Conservation (phyloP, 2,888 invertebrate genomes). For the Luperina nickerlii region DNA sequence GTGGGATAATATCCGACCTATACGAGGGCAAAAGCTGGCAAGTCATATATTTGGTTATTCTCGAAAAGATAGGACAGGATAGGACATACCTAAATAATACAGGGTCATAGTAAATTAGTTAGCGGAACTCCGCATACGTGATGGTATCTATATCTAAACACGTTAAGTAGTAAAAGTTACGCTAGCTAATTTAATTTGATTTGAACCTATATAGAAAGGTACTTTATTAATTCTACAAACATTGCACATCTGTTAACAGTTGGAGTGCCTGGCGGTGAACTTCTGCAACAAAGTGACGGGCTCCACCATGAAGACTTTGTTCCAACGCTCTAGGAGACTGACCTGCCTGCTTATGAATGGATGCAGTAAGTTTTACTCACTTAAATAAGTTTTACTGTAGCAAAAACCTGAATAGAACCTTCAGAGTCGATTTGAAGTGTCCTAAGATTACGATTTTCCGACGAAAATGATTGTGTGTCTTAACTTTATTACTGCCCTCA, state of each 20-base stretch:
- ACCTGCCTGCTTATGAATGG: conserved; percentile 98
- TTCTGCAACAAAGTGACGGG: conserved; percentile 99
- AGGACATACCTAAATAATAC: no score
- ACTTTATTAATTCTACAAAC: not conserved
- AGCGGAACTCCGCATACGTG: no score
- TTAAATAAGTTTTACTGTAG: no score
- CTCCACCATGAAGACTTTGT: conserved; percentile 97
- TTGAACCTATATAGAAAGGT: not conserved
- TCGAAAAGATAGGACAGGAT: no score
- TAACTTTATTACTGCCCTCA: no score
- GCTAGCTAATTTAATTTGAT: not conserved
- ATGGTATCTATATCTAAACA: not conserved
- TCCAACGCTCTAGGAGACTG: conserved; percentile 97
- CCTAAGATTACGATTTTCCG: not conserved
- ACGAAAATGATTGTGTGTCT: not conserved
- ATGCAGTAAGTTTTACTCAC: conserved; percentile 93
- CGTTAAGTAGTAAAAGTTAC: not conserved
- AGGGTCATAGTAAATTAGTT: no score
- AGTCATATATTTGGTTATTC: no score
- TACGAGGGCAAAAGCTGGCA: no score
- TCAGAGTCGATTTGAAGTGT: not conserved
- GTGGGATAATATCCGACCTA: no score
- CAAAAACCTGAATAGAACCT: not conserved
- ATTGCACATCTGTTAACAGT: conserved; percentile 85
- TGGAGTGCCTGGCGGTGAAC: conserved; percentile 99